A percentile compares a stretch with the other conserved stretches of the same genome.
phyloP scores from a whole-genome alignment of 2,113 vertebrate species.

The Willisornis vidua region DNA sequence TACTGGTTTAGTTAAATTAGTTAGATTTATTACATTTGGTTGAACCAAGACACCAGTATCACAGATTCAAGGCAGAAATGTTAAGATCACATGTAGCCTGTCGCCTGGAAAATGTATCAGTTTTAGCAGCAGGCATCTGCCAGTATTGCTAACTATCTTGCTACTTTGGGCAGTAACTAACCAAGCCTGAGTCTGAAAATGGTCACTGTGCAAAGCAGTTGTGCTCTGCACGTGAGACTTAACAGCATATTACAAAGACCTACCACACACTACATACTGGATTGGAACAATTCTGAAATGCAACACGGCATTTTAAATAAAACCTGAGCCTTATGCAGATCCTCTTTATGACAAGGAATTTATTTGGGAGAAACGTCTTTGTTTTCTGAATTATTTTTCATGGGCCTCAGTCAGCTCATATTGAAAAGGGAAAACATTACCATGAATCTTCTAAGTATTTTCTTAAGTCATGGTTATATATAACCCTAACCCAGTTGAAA shows the following conservation, averaged over 20 bases:
- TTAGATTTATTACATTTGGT: background rate
- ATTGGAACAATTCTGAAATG: background rate
- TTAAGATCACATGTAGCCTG: background rate
- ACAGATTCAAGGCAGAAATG: background rate
- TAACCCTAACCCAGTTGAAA: background rate
- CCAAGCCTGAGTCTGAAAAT: background rate
- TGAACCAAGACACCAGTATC: background rate
- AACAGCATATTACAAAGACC: background rate
- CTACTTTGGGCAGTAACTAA: background rate
- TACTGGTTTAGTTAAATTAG: constrained; percentile 12
- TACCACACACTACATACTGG: background rate
- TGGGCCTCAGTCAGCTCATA: background rate
- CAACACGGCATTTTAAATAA: background rate
- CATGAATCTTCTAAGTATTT: background rate
- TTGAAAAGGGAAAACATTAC: background rate
- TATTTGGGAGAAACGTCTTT: background rate
- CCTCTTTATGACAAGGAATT: background rate
- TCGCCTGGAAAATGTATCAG: background rate
- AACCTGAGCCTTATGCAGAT: background rate
- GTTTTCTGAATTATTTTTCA: background rate
- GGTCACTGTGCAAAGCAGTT: background rate
- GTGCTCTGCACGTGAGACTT: background rate
- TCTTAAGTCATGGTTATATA: background rate
- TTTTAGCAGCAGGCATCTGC: background rate
- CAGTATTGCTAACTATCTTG: background rate